Conservation (phyloP, 1,140 invertebrate genomes). For the Calycopis cecrops region DNA sequence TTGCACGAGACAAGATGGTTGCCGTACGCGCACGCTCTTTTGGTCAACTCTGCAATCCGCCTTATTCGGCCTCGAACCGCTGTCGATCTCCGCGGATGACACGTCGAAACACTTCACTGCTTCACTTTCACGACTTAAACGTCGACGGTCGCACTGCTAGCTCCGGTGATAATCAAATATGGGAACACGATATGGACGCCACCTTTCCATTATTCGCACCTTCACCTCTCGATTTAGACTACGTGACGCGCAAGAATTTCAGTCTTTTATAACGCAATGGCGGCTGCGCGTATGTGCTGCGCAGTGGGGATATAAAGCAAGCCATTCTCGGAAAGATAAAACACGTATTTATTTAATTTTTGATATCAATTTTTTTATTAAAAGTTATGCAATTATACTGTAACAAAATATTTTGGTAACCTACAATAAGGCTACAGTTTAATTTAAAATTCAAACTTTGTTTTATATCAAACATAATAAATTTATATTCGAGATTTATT, state of each 20-base stretch:
- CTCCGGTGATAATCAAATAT: constrained; percentile 68
- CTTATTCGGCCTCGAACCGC: constrained; percentile 55
- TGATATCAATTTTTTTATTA: constrained; percentile 5
- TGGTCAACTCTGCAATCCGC: constrained; percentile 38
- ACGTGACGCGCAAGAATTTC: constrained; percentile 56
- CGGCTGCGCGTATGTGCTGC: constrained; percentile 49
- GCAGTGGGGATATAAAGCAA: constrained; percentile 58
- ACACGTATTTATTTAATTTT: too few relatives aligned
- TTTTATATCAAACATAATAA: too few relatives aligned
- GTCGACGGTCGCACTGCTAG: constrained; percentile 67
- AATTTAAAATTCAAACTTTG: too few relatives aligned
- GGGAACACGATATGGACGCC: constrained; percentile 61
- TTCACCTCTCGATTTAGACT: constrained; percentile 70
- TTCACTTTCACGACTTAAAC: constrained; percentile 63
- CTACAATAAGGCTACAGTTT: too few relatives aligned
- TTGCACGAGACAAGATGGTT: constrained; percentile 56
- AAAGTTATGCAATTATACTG: neutral
- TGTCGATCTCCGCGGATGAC: constrained; percentile 68
- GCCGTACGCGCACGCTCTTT: constrained; percentile 33
- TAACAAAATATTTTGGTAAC: too few relatives aligned
- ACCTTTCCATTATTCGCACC: constrained; percentile 69
- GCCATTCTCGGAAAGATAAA: constrained; percentile 28
- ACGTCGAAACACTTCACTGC: constrained; percentile 68
- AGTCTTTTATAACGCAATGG: constrained; percentile 54
- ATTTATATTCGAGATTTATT: too few relatives aligned